Percentiles rank a stretch among this genome's conserved stretches.
phyloP scores from a whole-genome alignment of 2,113 vertebrate species.

The Bagarius yarrelli region DNA sequence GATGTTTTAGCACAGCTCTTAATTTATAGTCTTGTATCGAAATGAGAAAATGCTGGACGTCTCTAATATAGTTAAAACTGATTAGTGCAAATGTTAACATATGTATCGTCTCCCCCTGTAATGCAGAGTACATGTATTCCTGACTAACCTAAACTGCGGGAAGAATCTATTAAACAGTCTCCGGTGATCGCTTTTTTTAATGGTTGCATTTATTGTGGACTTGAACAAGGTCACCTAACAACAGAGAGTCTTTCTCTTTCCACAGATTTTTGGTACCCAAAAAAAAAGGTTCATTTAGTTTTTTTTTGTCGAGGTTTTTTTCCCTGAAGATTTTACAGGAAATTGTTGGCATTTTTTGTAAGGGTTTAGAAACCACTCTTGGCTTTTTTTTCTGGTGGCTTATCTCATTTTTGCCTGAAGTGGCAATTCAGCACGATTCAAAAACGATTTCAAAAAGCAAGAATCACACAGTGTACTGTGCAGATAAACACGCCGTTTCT shows the following conservation, averaged over 20 bases:
- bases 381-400: neutral
- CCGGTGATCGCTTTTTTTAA: too few species aligned
- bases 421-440: neutral
- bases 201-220: too few species aligned
- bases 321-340: neutral
- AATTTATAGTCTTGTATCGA: neutral
- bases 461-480: neutral
- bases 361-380: neutral
- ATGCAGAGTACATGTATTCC: too few species aligned
- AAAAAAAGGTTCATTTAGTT: too few species aligned
- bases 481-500: neutral
- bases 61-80: neutral
- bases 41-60: neutral
- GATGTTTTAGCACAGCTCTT: neutral
- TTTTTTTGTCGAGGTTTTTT: too few species aligned
- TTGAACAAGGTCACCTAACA: too few species aligned
- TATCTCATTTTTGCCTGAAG: neutral
- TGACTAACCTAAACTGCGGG: too few species aligned
- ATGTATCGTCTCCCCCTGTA: neutral
- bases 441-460: neutral
- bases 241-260: too few species aligned
- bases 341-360: neutral
- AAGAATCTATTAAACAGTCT: too few species aligned
- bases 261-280: too few species aligned
- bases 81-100: neutral